phyloP scores from a whole-genome alignment of 2,113 vertebrate genomes.

The Puma concolor region DNA sequence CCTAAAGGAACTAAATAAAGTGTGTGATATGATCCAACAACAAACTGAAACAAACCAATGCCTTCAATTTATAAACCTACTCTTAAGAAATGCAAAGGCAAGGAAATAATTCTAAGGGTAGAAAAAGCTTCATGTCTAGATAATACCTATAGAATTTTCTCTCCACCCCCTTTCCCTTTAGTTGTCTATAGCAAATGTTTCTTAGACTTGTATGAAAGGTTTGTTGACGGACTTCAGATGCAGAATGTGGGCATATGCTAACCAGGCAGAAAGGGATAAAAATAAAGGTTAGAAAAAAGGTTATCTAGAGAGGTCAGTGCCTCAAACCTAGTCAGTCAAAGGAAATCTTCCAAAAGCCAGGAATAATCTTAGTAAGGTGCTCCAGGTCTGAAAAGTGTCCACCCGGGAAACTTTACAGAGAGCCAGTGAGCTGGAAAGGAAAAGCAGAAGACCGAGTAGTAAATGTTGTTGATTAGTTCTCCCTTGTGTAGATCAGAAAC shows the following conservation, averaged over 20 bases:
- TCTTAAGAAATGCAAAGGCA: neutral
- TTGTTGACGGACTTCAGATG: neutral
- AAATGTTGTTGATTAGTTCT: neutral
- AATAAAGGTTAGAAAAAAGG: neutral
- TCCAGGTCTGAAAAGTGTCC: neutral
- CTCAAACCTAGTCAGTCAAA: neutral
- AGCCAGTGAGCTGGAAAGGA: neutral
- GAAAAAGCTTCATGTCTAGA: neutral
- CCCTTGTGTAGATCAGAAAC: neutral
- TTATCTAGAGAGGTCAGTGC: neutral
- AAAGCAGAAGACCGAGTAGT: neutral
- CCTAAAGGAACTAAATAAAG: neutral
- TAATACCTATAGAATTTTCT: neutral
- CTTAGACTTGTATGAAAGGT: neutral
- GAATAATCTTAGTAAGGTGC: neutral
- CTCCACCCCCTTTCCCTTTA: neutral
- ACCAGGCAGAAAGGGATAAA: neutral
- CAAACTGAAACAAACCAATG: neutral
- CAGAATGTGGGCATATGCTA: neutral
- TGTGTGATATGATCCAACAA: neutral
- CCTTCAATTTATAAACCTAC: neutral
- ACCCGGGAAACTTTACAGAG: neutral
- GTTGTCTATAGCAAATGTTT: neutral
- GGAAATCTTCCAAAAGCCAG: neutral
- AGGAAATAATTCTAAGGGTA: neutral